A percentile compares a stretch with the other conserved stretches of the same genome.
These are phyloP conservation scores for Chrosomus eos DNA, from an alignment of 2,797 vertebrate genomes.

Conservation along the genomic window DNA sequence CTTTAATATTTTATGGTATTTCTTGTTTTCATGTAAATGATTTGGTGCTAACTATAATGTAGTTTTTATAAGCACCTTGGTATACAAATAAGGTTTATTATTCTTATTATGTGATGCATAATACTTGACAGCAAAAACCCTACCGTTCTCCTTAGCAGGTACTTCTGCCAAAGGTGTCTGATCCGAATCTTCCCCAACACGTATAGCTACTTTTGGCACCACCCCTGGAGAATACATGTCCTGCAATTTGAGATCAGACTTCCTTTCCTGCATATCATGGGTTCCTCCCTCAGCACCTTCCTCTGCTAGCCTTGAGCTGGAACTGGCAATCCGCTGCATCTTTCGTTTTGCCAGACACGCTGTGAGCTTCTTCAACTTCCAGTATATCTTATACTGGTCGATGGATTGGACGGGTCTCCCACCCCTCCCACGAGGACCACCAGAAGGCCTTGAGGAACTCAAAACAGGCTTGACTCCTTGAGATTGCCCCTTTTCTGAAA, in stretches of 20 bases:
- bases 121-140: not conserved
- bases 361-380: constrained; percentile 82
- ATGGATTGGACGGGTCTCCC: constrained; percentile 73
- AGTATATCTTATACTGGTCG: constrained; percentile 85
- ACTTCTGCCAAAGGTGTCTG: not conserved
- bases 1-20: not conserved
- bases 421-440: constrained; percentile 56
- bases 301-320: not conserved
- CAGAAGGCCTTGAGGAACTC: constrained; percentile 16
- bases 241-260: constrained; percentile 78
- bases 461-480: not conserved
- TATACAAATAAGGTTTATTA: not conserved
- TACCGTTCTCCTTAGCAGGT: constrained; percentile 54
- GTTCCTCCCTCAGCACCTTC: constrained; percentile 29
- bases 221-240: constrained; percentile 79
- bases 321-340: constrained; percentile 39
- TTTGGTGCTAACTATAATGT: not conserved
- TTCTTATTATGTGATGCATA: not conserved
- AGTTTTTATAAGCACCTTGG: not conserved
- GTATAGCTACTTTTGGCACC: constrained; percentile 80
- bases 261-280: constrained; percentile 45
- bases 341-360: constrained; percentile 74
- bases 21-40: not conserved
- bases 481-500: constrained; percentile 16
- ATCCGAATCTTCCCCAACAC: constrained; percentile 58